phyloP scores from a whole-genome alignment of 1,140 invertebrate species.

The Drosophila orosa region DNA sequence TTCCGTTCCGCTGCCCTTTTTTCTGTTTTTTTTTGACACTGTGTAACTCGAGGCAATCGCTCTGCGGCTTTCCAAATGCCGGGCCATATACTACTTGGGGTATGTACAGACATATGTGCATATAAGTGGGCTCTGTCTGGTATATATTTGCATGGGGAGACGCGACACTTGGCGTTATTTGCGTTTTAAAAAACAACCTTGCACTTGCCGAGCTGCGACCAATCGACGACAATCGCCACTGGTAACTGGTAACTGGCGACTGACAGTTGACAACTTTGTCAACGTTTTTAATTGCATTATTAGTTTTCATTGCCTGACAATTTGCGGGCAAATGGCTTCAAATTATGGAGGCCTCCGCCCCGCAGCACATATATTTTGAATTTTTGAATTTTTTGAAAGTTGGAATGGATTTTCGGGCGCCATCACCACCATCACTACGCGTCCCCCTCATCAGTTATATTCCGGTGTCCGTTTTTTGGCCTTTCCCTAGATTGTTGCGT shows the following conservation, averaged over 20 bases:
- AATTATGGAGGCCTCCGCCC: constrained; percentile 14
- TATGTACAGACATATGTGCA: constrained; percentile 18
- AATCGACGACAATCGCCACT: constrained; percentile 9
- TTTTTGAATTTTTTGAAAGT: constrained; percentile 37
- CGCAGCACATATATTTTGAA: background rate
- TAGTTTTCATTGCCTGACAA: constrained; percentile 67
- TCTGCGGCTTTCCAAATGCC: constrained; percentile 63
- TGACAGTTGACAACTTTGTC: constrained; percentile 70
- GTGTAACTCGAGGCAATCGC: constrained; percentile 40
- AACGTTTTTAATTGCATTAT: constrained; percentile 78
- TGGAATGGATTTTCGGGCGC: constrained; percentile 12
- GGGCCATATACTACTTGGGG: constrained; percentile 17
- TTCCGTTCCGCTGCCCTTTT: constrained; percentile 14
- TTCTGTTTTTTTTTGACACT: constrained; percentile 46
- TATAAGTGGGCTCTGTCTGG: constrained; percentile 27
- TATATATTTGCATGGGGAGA: constrained; percentile 43
- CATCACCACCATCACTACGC: background rate
- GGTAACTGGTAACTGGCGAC: constrained; percentile 12
- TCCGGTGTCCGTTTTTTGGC: constrained; percentile 38
- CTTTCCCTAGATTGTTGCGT: constrained; percentile 69
- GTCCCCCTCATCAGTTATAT: constrained; percentile 31
- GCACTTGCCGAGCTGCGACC: constrained; percentile 63
- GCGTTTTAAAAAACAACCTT: constrained; percentile 71
- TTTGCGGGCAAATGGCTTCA: constrained; percentile 52
- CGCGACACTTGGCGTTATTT: constrained; percentile 58